Base-by-base conservation (phyloP, 2,113 vertebrate genomes). In the Dolichallabes microphthalmus region DNA sequence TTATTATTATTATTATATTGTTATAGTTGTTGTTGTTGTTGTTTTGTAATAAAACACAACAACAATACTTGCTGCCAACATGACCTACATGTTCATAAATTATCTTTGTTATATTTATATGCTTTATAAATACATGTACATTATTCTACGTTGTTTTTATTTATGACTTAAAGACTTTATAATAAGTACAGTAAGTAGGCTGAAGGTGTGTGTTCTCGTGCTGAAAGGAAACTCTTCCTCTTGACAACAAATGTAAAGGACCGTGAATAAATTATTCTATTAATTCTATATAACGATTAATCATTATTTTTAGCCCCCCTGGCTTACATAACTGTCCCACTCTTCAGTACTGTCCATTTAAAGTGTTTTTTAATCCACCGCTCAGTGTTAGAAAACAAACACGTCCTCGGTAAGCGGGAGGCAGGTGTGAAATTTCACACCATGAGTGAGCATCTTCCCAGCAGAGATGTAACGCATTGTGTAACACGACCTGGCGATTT, bases 391-490 rank as follows among this genome's bases (percentile, higher is more conserved):
- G 90, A 92, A 92, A 92, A 90, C 82, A 85, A 87, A 91, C 87
- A 88, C 83, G 66, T 85, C 78, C 82, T 83, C 84, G 76, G 17
- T 57, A 20, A 86, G 87, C 84, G 76, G 82, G 89, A 93, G 89
- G 92, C 89, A 91, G 87, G 91, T 92, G 93, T 94, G 91, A 94
- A 93, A 93, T 88, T 88, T 80, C 91, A 93, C 87, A 88, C 91
- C 82, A 79, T 79, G 88, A 87, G 82, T 87, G 86, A 87, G 90
- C 87, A 92, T 89, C 86, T 86, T 90, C 90, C 87, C 87, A 55
- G 88, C 91, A 90, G 90, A 91, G 93, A 89, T 94, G 93, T 90
- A 92, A 90, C 91, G 89, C 88, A 11, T 69, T 20, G 39, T 80
- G n/a, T 74, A 86, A 86, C 78, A 61, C 13, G 27, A 82, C 55